Base-by-base conservation (phyloP, 2,113 vertebrate species). In the Crotalus tigris region DNA sequence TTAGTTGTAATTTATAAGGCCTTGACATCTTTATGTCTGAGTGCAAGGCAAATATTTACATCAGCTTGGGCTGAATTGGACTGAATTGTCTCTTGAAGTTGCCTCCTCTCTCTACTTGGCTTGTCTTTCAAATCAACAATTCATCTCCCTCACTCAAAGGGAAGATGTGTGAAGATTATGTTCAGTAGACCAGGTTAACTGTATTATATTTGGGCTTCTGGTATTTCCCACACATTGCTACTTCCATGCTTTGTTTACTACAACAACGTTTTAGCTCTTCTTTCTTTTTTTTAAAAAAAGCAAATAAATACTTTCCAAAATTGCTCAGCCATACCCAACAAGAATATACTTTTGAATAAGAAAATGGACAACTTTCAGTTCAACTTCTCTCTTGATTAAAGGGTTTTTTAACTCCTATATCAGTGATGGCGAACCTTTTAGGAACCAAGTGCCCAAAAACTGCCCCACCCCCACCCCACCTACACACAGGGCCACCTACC, bases 261-360 rank as follows among this genome's bases (percentile, higher is more conserved):
- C 69, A 21, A 69, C 64, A n/a, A 81, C 33, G 1, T 39, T 81
- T 81, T 81, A 81, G 6, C 15, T 81, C 6, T 75, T 19, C 6
- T 81, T 81, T 81, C 5, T 44, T 81, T 81, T 17, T 46, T 46
- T 46, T 46, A 33, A 81, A 89, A 89, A 29, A 92, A 89, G 26
- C 13, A 39, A 19, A 75, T 75, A 33, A 75, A 81, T 81, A 9
- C 3, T 81, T 55, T 93, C 55, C 6, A 87, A 91, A 94, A 95
- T 91, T 15, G 54, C 92, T 8, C 21, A 88, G 12, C 6, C 55
- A 75, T 0, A 3, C 39, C 39, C 39, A 39, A 39, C 12, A 81
- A 81, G 69, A 81, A 39, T 5, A 81, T 0, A 81, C 15, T 81
- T 39, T 81, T 81, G 33, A 81, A 39, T 81, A 39, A 81, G 75